These are phyloP conservation scores for Pterophyllum scalare DNA, from an alignment of 2,113 vertebrate species.

Conservation along the genomic window DNA sequence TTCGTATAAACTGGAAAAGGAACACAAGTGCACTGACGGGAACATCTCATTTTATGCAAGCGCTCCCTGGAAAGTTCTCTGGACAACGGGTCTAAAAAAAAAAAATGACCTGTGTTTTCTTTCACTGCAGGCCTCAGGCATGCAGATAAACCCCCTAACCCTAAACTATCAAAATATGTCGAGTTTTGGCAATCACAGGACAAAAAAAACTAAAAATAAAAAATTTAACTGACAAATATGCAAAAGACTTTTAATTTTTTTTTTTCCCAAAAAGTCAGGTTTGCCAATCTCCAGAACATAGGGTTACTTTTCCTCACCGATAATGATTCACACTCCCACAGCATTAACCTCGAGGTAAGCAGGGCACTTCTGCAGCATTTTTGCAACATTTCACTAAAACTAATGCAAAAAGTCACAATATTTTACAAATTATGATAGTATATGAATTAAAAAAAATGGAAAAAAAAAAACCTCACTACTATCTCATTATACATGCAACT, in stretches of 20 bases:
- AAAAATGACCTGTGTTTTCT: slow-evolving; percentile 28
- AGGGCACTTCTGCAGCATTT: background rate
- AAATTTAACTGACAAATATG: background rate
- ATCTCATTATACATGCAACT: background rate
- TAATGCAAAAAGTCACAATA: background rate
- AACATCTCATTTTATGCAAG: slow-evolving; percentile 62
- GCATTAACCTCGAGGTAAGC: background rate
- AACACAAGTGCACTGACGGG: slow-evolving; percentile 68
- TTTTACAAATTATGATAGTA: background rate
- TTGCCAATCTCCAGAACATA: background rate
- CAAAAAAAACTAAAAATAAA: no score
- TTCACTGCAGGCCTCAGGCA: slow-evolving; percentile 13
- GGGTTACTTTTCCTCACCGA: background rate
- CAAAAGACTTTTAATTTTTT: background rate
- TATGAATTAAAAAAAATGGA: background rate
- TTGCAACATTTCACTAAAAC: background rate
- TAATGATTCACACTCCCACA: slow-evolving; percentile 6
- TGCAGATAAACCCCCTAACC: background rate
- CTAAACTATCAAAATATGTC: background rate
- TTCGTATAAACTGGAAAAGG: slow-evolving; percentile 72
- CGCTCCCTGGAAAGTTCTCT: slow-evolving; percentile 60
- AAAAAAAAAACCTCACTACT: background rate
- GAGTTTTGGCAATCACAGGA: background rate
- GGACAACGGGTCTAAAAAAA: slow-evolving; percentile 1
- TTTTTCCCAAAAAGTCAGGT: background rate